Evolutionary conservation across 2,888 invertebrate genomes (phyloP).

Genomic region (Noctua fimbriata): DNA sequence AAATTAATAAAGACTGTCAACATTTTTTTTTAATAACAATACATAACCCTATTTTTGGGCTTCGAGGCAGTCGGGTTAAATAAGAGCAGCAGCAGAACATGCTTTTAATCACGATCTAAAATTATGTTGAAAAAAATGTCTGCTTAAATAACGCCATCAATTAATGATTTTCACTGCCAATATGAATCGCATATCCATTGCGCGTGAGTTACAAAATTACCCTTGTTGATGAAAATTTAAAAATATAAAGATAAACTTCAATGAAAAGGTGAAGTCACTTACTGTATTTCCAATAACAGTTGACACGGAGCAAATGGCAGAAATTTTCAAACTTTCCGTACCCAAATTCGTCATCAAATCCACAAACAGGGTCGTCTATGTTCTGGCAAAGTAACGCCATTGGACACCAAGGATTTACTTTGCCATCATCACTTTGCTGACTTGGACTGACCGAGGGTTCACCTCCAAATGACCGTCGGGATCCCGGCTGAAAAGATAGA

Average conservation of each 20-base stretch:
- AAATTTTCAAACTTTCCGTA: conserved; percentile 81
- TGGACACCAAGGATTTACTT: conserved; percentile 78
- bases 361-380: conserved; percentile 74
- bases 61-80: not conserved
- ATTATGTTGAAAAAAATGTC: not conserved
- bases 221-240: not conserved
- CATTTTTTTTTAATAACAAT: not conserved
- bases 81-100: not conserved
- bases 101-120: not conserved
- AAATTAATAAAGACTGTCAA: not conserved
- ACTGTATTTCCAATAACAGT: conserved; percentile 84
- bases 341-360: conserved; percentile 80
- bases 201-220: not conserved
- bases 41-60: not conserved
- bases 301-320: conserved; percentile 82
- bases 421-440: conserved; percentile 42
- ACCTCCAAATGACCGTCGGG: conserved; percentile 69
- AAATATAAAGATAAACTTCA: not conserved
- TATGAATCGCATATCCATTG: not conserved
- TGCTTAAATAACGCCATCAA: not conserved
- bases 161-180: not conserved
- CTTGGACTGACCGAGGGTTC: conserved; percentile 52
- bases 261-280: conserved; percentile 59
- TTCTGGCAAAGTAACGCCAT: conserved; percentile 76
- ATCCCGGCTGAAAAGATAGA: conserved; percentile 72